Percentiles rank a stretch among this genome's conserved stretches.
Conservation (phyloP, 92 coral and sea anemone species). For the Phenganax marumi region DNA sequence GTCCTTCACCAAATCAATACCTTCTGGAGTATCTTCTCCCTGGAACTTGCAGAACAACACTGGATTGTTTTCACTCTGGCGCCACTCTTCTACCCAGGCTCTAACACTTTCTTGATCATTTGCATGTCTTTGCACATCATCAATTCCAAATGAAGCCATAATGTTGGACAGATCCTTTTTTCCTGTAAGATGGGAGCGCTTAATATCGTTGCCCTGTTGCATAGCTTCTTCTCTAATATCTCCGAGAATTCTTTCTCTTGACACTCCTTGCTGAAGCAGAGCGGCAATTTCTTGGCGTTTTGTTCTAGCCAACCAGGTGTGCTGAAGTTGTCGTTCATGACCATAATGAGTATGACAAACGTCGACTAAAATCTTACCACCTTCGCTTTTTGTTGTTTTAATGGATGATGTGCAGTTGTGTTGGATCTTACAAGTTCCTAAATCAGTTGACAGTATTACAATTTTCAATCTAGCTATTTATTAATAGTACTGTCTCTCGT, state of each 20-base stretch:
- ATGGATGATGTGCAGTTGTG: conserved; percentile 10
- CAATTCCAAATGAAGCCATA: conserved; percentile 50
- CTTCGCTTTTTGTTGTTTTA: conserved; percentile 3
- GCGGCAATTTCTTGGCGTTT: conserved; percentile 59
- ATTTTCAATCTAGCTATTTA: not conserved
- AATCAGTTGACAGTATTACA: not conserved
- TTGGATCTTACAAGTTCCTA: conserved; percentile 16
- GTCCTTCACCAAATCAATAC: conserved; percentile 43
- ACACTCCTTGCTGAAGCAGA: conserved; percentile 48
- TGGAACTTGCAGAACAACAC: conserved; percentile 50
- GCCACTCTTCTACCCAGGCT: conserved; percentile 50
- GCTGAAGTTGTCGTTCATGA: conserved; percentile 16
- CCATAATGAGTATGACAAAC: conserved; percentile 10
- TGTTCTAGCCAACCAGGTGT: conserved; percentile 37
- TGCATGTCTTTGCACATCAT: conserved; percentile 46
- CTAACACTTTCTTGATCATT: conserved; percentile 60
- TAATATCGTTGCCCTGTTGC: conserved; percentile 19
- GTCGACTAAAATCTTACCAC: not conserved
- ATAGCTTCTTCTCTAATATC: conserved; percentile 51
- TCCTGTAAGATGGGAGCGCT: conserved; percentile 42
- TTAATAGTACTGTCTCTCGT: not conserved
- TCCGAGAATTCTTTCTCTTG: conserved; percentile 52
- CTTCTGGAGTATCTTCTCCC: conserved; percentile 41
- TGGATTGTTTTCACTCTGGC: conserved; percentile 28
- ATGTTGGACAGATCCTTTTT: conserved; percentile 56